Evolutionary conservation across 2,888 invertebrate genomes (phyloP).

Genomic region (Platycnemis pennipes): DNA sequence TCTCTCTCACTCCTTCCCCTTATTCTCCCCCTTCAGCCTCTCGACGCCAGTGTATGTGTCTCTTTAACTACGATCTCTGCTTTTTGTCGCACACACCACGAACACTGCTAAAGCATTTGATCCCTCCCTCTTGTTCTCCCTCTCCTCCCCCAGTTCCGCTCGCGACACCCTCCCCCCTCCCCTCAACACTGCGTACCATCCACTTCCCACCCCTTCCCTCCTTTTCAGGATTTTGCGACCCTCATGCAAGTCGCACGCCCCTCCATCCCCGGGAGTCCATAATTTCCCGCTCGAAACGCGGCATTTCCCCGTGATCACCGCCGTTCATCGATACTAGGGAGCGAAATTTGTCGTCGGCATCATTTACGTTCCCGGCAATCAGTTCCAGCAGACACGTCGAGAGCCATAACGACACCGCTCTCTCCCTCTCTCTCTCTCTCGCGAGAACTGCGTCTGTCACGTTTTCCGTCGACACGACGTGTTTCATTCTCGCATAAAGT

Average conservation of each 20-base stretch:
- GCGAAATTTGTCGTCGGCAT: constrained; percentile 20
- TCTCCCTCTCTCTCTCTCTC: too few species aligned
- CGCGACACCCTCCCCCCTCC: background rate
- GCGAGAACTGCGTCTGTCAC: background rate
- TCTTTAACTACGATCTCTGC: constrained; percentile 39
- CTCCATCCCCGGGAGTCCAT: background rate
- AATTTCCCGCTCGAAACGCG: background rate
- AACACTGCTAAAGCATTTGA: constrained; percentile 55
- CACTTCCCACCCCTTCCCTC: constrained; percentile 20
- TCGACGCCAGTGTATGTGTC: constrained; percentile 56
- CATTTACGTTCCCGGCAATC: background rate
- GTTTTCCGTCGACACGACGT: background rate
- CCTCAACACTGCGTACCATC: background rate
- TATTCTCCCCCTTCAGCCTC: background rate
- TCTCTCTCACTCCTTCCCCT: background rate
- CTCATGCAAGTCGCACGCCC: background rate
- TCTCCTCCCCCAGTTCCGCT: background rate
- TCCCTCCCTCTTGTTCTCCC: background rate
- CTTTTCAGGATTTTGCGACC: background rate
- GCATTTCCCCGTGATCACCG: background rate
- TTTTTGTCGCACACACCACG: constrained; percentile 37
- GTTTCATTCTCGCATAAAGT: background rate
- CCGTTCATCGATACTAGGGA: background rate
- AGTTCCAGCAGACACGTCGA: background rate
- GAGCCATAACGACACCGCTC: background rate